These are phyloP conservation scores for Lysandra bellargus DNA, from an alignment of 2,888 invertebrate species.

Conservation along the genomic window DNA sequence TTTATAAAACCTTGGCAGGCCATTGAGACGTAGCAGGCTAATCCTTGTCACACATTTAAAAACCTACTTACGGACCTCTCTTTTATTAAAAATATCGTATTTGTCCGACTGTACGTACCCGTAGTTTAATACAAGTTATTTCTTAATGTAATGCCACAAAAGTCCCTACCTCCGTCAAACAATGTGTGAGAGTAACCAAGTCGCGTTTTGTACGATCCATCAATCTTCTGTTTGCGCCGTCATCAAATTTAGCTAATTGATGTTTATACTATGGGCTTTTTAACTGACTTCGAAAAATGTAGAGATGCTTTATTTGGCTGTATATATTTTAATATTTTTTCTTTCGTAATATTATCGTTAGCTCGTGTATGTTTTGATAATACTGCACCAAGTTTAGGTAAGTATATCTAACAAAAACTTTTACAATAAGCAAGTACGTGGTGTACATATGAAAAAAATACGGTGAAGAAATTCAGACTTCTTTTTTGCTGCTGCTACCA, in stretches of 20 bases:
- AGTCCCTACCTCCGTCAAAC: constrained; percentile 42
- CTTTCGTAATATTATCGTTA: too few species aligned
- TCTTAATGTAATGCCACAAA: constrained; percentile 55
- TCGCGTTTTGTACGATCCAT: constrained; percentile 37
- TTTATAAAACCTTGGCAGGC: too few species aligned
- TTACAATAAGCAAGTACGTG: too few species aligned
- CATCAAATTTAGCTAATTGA: constrained; percentile 30
- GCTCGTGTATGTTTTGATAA: too few species aligned
- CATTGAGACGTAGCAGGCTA: too few species aligned
- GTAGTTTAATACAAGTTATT: constrained; percentile 64
- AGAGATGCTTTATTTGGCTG: neutral
- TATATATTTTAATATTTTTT: neutral
- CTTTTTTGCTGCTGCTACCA: neutral
- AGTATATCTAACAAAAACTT: too few species aligned
- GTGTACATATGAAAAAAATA: too few species aligned
- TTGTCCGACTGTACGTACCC: constrained; percentile 39
- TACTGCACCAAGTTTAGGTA: too few species aligned
- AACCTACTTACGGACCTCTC: neutral
- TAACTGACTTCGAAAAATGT: neutral
- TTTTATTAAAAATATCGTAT: too few species aligned
- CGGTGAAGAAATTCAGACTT: neutral
- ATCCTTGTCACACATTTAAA: neutral
- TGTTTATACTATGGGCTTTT: neutral
- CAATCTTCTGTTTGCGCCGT: constrained; percentile 41
- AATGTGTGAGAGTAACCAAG: constrained; percentile 40